Evolutionary conservation across 2,113 vertebrate species (phyloP).

Genomic region (Chionodraco myersi): DNA sequence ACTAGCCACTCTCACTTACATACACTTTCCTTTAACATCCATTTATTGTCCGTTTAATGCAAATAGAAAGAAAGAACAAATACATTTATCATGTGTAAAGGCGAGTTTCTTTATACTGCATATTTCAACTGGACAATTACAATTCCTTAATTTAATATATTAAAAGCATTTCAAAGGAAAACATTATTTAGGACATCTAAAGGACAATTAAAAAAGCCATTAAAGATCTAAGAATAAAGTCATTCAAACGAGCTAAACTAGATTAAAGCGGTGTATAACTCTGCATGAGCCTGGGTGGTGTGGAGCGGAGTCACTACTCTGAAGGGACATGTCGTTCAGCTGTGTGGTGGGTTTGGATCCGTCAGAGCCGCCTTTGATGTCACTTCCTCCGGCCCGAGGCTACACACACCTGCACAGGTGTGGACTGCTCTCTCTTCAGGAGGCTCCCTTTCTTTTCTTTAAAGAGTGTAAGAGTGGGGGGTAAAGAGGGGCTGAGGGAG

Average conservation of each 20-base stretch:
- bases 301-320: conserved; percentile 25
- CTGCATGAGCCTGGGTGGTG: conserved; percentile 20
- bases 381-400: conserved; percentile 76
- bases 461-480: conserved; percentile 7
- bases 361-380: conserved; percentile 78
- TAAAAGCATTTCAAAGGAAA: too few species aligned
- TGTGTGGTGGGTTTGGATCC: conserved; percentile 59
- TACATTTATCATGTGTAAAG: background rate
- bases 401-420: conserved; percentile 81
- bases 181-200: too few species aligned
- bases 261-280: background rate
- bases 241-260: too few species aligned
- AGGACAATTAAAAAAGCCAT: too few species aligned
- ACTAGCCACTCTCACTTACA: background rate
- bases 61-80: background rate
- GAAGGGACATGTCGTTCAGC: conserved; percentile 59
- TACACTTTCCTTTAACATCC: background rate
- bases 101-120: background rate
- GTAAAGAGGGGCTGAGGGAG: conserved; percentile 19
- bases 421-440: conserved; percentile 41
- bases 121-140: too few species aligned
- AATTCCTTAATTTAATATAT: too few species aligned
- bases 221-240: too few species aligned
- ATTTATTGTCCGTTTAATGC: background rate
- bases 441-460: conserved; percentile 20